Percentiles rank a stretch among this genome's conserved stretches.
Evolutionary conservation across 1,140 invertebrate genomes (phyloP).

Genomic region (Hyposmocoma kahamanoa): DNA sequence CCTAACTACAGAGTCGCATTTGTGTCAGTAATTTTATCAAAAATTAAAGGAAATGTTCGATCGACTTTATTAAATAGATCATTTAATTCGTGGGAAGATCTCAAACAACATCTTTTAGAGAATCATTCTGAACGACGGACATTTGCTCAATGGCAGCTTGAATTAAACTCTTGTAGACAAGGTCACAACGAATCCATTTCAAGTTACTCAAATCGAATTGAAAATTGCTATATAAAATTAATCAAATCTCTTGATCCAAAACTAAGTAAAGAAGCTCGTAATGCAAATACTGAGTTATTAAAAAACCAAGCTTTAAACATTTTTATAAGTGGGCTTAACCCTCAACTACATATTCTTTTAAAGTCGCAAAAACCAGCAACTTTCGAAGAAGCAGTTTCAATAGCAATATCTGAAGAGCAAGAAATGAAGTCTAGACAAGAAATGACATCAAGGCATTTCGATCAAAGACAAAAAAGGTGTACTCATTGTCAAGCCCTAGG

Average conservation of each 20-base stretch:
- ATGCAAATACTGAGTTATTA: constrained; percentile 21
- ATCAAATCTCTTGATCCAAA: constrained; percentile 23
- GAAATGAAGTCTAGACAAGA: constrained; percentile 24
- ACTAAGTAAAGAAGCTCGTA: constrained; percentile 15
- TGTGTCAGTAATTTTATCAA: constrained; percentile 15
- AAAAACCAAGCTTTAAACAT: constrained; percentile 25
- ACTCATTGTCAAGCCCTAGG: constrained; percentile 18
- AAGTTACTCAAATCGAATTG: constrained; percentile 22
- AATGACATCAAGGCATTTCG: constrained; percentile 11
- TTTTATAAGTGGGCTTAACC: constrained; percentile 24
- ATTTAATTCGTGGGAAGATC: constrained; percentile 17
- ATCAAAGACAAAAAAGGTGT: constrained; percentile 5
- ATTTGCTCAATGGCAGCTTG: constrained; percentile 28
- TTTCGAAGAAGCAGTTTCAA: constrained; percentile 22
- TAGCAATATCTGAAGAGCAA: constrained; percentile 22
- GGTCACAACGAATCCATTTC: constrained; percentile 19
- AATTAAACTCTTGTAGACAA: constrained; percentile 30
- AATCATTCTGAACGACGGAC: constrained; percentile 26
- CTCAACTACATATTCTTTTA: constrained; percentile 4
- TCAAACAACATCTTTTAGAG: constrained; percentile 23
- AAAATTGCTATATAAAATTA: constrained; percentile 29
- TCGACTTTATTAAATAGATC: constrained; percentile 22
- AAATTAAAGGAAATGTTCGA: constrained; percentile 25
- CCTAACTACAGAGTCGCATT: constrained; percentile 10
- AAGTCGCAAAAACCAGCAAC: constrained; percentile 20